These are phyloP conservation scores for Dascillus cervinus DNA, from an alignment of 2,888 invertebrate genomes.

Conservation along the genomic window DNA sequence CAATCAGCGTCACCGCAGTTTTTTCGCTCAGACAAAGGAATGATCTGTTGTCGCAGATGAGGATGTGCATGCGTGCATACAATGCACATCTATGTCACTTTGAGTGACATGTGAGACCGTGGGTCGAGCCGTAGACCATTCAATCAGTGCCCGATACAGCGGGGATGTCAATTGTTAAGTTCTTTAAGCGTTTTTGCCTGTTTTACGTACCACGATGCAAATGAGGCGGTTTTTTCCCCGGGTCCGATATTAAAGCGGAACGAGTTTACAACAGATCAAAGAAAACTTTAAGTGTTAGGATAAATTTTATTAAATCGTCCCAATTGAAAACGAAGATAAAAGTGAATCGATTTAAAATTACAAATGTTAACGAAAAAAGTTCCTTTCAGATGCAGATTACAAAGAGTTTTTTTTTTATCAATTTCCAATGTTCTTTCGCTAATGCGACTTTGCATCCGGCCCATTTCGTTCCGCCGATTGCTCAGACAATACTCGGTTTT, in stretches of 20 bases:
- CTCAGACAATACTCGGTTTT: constrained; percentile 17
- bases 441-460: constrained; percentile 13
- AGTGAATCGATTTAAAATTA: no score
- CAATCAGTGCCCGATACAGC: constrained; percentile 10
- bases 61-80: constrained; percentile 24
- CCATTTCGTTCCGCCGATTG: constrained; percentile 18
- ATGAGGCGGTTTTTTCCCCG: neutral
- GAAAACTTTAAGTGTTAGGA: no score
- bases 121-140: constrained; percentile 17
- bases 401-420: constrained; percentile 3
- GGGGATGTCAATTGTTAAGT: neutral
- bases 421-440: constrained; percentile 1
- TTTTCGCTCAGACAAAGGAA: constrained; percentile 19
- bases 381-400: no score
- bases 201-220: neutral
- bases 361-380: no score
- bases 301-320: no score
- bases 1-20: no score
- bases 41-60: constrained; percentile 22
- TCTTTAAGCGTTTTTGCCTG: neutral
- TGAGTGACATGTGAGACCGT: constrained; percentile 21
- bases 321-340: no score
- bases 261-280: no score
- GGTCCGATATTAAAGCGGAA: no score
- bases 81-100: constrained; percentile 22